Base-by-base conservation (phyloP, 2,888 invertebrate genomes). In the Polydrusus cervinus region DNA sequence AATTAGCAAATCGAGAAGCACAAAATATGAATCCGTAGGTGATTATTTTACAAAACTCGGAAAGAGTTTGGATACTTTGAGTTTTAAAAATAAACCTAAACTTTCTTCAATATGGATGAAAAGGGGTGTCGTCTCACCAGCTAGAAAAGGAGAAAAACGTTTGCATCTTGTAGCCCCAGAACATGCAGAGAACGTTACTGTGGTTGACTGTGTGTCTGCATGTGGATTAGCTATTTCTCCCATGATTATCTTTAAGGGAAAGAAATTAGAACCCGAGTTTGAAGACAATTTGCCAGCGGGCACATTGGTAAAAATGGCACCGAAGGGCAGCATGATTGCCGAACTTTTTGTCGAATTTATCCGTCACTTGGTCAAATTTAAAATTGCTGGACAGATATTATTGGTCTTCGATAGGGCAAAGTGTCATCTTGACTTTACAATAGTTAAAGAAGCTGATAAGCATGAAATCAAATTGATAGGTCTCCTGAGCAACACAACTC, bases 401-500 rank as follows among this genome's bases (percentile, higher is more conserved):
- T 68, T 83, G 18, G 79, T 81, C 53, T 81, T 82, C 30, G 82
- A 83, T 79, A 80, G 79, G 57, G 81, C 81, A 30, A 77, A 80
- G 72, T 82, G 68, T 72, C 83, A 82, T 74, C 75, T 82, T 51
- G 80, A 82, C 74, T 71, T 74, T 61, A 80, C 75, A 10, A 83
- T 84, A 69, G 81, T 81, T 18, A 81, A 82, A 10, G 82, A 82
- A 51, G 77, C 77, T 73, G 69, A 75, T 71, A 78, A 79, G 30
- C 30, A 30, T 30, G 30, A 30, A 30, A 30, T 30, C 30, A 30
- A 30, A 30, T 30, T 30, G 30, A 30, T 30, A 7, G 3, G 30
- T 30, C 30, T 30, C 7, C 78, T 82, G 16, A 43, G 43, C 43
- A 86, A 86, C 73, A 84, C 84, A 0, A 85, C 84, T 0, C 84